These are phyloP conservation scores for Elephantulus edwardii DNA, from an alignment of 2,113 vertebrate genomes.

Conservation along the genomic window DNA sequence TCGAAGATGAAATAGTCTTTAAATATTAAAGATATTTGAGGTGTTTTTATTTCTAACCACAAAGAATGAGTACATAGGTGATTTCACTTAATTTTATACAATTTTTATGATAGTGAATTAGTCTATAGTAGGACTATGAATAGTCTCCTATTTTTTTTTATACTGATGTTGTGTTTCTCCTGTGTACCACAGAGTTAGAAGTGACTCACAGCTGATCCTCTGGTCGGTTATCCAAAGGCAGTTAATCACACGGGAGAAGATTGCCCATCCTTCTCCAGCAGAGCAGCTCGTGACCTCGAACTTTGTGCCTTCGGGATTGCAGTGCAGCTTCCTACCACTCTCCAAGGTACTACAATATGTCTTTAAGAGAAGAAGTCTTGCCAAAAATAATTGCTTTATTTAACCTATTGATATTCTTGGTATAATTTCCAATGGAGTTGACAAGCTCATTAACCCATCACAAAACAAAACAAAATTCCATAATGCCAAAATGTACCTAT, in stretches of 20 bases:
- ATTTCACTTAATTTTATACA: not conserved
- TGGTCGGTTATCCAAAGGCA: no score
- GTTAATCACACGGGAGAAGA: no score
- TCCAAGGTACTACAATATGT: no score
- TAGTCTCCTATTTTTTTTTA: no score
- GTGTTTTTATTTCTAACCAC: conserved; percentile 20
- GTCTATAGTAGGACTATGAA: no score
- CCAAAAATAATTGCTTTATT: conserved; percentile 51
- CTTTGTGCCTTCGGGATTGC: no score
- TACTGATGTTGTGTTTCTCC: no score
- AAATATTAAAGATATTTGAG: not conserved
- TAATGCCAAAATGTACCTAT: not conserved
- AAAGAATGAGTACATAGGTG: not conserved
- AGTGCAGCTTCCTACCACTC: no score
- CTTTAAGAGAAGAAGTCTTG: conserved; percentile 26
- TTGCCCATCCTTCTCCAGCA: no score
- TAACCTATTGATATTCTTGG: conserved; percentile 5
- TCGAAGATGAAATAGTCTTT: not conserved
- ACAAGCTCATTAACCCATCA: conserved; percentile 16
- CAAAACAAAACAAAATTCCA: not conserved
- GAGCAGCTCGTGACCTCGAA: no score
- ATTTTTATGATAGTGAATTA: conserved; percentile 21
- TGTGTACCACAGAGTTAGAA: no score
- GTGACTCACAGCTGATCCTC: no score
- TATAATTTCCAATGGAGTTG: conserved; percentile 15